Evolutionary conservation across 2,888 invertebrate species (phyloP), one percentile per base, ranked within the genome.

Genomic region (Homarus gammarus): DNA sequence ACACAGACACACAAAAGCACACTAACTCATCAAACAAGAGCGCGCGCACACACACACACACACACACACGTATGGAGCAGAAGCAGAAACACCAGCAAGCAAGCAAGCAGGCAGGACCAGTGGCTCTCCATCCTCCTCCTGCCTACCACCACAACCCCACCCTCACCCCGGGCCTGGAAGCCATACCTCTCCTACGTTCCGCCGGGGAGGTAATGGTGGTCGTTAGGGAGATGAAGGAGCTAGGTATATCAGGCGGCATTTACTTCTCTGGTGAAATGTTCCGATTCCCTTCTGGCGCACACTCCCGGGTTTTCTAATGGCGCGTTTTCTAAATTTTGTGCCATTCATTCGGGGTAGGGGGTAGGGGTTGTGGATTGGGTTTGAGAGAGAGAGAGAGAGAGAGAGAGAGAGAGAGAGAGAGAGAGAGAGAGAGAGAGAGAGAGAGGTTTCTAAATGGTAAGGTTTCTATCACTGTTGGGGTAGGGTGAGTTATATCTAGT

Each of bases 221-320:
- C 82, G 70, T 83, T 83, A 70, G 70, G 68, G 70, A 83, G 82
- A 83, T 68, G 68, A 83, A 83, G 82, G 82, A 38, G 44, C 31
- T 27, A 44, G 44, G 70, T 83, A 83, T 83, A 61, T 83, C 82
- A 83, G 49, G 49, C 70, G 82, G 68, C 82, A 83, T 83, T 83
- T 83, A 83, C 49, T 83, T 70, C 82, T 83, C 44, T 70, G 31
- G 68, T 70, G 82, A 83, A 83, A 83, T 83, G 82, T 68, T 83
- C 82, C 82, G 82, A 83, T 83, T 68, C 70, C 82, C 68, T 83
- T 49, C 82, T 68, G 68, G 70, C 61, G n/a, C 31, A 40, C 15
- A 44, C 44, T 33, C 70, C 36, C 18, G 31, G 18, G 70, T 70
- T 36, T 56, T 56, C 56, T 56, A 56, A 56, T 56, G 44, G 36